Conservation (phyloP, 2,113 vertebrate species). For the Vombatus ursinus region DNA sequence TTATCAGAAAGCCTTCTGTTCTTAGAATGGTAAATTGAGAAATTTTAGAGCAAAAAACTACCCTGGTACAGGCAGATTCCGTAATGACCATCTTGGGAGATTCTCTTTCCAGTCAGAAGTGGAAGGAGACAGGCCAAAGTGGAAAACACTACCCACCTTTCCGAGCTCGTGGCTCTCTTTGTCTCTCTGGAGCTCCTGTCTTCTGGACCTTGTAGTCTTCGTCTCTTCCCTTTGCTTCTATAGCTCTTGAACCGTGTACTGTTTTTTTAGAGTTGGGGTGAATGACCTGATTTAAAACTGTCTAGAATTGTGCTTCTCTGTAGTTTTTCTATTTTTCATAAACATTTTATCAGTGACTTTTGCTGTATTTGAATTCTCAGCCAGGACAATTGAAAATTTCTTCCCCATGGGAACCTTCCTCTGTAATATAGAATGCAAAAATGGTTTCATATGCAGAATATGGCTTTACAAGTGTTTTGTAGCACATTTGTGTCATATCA, state of each 20-base stretch:
- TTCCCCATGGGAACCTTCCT: background rate
- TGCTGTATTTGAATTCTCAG: background rate
- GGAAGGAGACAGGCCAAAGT: no score
- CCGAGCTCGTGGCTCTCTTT: background rate
- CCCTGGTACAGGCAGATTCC: background rate
- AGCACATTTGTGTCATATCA: background rate
- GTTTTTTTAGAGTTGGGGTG: background rate
- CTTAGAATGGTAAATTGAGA: background rate
- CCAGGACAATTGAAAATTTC: background rate
- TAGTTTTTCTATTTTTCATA: background rate
- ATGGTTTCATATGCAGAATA: background rate
- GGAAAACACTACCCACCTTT: background rate
- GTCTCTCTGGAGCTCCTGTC: no score
- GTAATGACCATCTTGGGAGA: background rate
- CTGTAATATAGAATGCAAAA: background rate
- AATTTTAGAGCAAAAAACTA: background rate
- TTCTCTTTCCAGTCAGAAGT: background rate
- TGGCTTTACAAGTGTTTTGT: background rate
- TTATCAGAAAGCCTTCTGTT: background rate
- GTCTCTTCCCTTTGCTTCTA: background rate
- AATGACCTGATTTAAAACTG: background rate
- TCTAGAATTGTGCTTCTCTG: background rate
- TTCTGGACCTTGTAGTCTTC: background rate
- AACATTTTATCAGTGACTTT: background rate
- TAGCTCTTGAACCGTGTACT: background rate